Evolutionary conservation across 2,797 vertebrate genomes (phyloP), one percentile per base, ranked within the genome.

Genomic region (Synanceia verrucosa): DNA sequence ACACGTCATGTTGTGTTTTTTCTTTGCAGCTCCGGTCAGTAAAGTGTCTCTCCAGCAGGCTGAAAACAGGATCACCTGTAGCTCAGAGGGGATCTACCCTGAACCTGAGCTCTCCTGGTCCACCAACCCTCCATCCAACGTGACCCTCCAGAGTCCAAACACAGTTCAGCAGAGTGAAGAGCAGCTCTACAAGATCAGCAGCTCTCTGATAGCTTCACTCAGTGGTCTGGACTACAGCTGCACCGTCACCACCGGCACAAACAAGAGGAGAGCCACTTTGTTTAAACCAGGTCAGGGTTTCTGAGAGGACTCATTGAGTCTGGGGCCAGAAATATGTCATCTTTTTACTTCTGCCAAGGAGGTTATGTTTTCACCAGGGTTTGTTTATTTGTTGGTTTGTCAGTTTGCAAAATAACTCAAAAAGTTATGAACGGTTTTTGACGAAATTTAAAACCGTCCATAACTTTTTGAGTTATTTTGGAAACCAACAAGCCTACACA

Each of bases 41-140:
- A 4, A 24, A 18, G 56, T 90, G 33, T 1, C 63, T 47, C 64
- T 92, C 12, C 37, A 43, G 29, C 24, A 56, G 10, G 52, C 6
- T 3, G 29, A 18, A 19, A 37, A 81, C 3, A 46, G 16, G 13
- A 36, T 91, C 23, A 73, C 14, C 60, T 92, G 91, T 75, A 76
- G 39, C 79, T 82, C 82, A 41, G 67, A 68, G 14, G 70, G 66
- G 34, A 66, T 91, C 81, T 91, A 74, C 70, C 89, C 90, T 9
- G 0, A 60, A 50, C 92, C 92, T 3, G 0, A 29, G 1, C 62
- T 92, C 67, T 63, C 18, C 48, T 93, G 91, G 91, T 72, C 66
- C 33, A 66, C 59, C 55, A 46, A 23, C 0, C 56, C 29, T 19
- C n/a, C 1, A 1, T n/a, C 60, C 28, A 33, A 1, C 9, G 1